Conservation (phyloP, 2,113 vertebrate genomes). For the Raja brachyura region DNA sequence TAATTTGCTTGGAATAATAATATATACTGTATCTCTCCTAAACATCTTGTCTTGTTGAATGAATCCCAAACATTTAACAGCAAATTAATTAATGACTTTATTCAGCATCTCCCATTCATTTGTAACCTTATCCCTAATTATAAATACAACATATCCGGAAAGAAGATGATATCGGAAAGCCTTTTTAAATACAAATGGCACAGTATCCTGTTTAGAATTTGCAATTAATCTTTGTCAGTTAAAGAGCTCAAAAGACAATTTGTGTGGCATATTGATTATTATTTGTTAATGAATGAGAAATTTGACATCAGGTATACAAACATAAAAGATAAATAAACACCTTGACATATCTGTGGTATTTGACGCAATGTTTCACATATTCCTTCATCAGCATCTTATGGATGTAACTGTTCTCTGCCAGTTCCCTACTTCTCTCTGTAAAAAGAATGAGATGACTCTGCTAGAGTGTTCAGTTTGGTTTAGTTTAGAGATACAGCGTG, state of each 20-base stretch:
- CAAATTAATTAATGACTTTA: slow-evolving; percentile 5
- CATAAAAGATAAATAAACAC: background rate
- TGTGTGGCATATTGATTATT: background rate
- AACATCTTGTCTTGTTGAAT: background rate
- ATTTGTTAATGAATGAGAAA: background rate
- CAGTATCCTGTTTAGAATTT: background rate
- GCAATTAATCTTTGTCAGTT: too few species aligned
- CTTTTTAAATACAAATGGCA: background rate
- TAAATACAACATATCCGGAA: background rate
- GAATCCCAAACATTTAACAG: slow-evolving; percentile 12
- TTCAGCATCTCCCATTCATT: background rate
- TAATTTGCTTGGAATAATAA: slow-evolving; percentile 20
- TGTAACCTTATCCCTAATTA: background rate
- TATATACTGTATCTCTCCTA: background rate
- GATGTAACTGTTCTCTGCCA: background rate
- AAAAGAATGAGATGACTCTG: background rate
- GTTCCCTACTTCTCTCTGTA: background rate
- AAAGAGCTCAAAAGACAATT: background rate
- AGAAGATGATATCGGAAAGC: background rate
- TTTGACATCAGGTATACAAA: background rate
- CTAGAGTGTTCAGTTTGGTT: too few species aligned
- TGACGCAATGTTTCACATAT: background rate
- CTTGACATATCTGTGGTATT: background rate
- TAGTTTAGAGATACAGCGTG: too few species aligned
- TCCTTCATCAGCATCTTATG: too few species aligned